Percentiles rank a stretch among this genome's conserved stretches.
Conservation (phyloP, 2,113 vertebrate genomes). For the Benitochromis conjunctus region DNA sequence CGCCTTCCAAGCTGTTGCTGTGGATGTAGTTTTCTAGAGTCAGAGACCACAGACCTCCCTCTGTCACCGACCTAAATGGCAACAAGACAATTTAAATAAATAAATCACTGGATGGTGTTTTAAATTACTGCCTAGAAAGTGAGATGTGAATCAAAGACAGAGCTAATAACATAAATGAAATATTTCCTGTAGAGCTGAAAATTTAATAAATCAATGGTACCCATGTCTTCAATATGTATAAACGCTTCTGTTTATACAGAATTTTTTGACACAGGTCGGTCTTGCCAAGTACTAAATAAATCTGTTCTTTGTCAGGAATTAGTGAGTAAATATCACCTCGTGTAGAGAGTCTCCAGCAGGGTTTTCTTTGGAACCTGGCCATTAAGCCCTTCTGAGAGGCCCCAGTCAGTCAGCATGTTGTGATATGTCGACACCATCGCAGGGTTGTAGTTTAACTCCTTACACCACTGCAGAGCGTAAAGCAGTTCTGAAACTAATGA, state of each 20-base stretch:
- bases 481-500: conserved; percentile 84
- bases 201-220: neutral
- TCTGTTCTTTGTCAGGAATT: neutral
- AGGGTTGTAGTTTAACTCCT: conserved; percentile 80
- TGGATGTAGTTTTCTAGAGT: conserved; percentile 79
- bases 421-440: conserved; percentile 72
- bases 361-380: conserved; percentile 42
- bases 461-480: conserved; percentile 91
- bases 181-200: neutral
- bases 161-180: neutral
- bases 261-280: neutral
- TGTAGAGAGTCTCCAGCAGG: conserved; percentile 79
- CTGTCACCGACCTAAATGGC: conserved; percentile 77
- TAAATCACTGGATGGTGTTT: neutral
- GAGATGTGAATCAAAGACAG: neutral
- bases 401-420: conserved; percentile 77
- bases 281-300: neutral
- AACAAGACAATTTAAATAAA: neutral
- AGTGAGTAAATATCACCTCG: conserved; percentile 69
- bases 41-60: conserved; percentile 89
- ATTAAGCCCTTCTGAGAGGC: conserved; percentile 70
- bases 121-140: neutral
- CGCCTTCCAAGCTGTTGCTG: conserved; percentile 40
- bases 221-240: neutral
- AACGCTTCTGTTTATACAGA: neutral